A percentile compares a stretch with the other conserved stretches of the same genome.
These are phyloP conservation scores for Patagioenas fasciata DNA, from an alignment of 2,113 vertebrate species.

Conservation along the genomic window DNA sequence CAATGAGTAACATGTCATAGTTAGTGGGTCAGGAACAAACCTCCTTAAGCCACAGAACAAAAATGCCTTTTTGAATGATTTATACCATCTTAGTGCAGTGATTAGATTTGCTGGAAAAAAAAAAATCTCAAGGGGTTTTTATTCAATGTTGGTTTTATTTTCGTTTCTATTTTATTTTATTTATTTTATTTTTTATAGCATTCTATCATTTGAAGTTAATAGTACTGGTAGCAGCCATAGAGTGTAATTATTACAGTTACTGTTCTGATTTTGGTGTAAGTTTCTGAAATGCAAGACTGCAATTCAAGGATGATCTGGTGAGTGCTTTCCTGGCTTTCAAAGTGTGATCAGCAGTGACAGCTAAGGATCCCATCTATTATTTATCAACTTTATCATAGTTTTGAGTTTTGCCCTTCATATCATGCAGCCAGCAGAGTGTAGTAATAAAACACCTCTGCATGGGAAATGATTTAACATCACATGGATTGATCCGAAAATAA, in stretches of 20 bases:
- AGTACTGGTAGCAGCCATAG: not conserved
- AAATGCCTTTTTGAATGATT: not conserved
- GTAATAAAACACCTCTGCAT: not conserved
- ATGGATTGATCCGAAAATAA: not conserved
- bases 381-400: conserved; percentile 13
- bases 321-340: conserved; percentile 10
- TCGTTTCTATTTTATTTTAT: not conserved
- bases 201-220: not conserved
- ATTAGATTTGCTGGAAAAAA: not conserved
- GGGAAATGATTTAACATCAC: not conserved
- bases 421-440: not conserved
- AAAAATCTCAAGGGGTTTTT: not conserved
- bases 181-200: not conserved
- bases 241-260: not conserved
- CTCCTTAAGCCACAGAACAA: not conserved
- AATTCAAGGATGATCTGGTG: not conserved
- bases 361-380: conserved; percentile 10
- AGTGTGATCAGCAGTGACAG: not conserved
- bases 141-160: not conserved
- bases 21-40: not conserved
- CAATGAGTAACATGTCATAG: not conserved
- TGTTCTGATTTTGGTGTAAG: not conserved
- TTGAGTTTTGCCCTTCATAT: not conserved
- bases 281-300: not conserved
- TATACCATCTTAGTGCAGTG: not conserved